These are phyloP conservation scores for Cichlasoma orientale DNA, from an alignment of 2,797 vertebrate genomes.

Conservation along the genomic window DNA sequence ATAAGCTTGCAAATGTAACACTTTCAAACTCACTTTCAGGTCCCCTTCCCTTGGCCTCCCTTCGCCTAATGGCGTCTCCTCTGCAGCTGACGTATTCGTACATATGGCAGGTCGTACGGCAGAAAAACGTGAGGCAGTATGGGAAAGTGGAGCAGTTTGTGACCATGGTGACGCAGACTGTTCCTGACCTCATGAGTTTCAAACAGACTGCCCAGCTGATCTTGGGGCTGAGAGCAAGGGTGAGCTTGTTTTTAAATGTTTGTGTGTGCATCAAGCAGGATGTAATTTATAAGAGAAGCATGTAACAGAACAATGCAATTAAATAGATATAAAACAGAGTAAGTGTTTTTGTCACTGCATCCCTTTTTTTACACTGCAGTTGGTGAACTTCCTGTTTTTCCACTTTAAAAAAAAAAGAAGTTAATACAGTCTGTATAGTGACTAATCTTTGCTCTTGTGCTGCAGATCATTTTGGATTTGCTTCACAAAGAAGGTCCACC, in stretches of 20 bases:
- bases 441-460: neutral
- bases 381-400: neutral
- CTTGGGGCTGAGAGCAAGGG: conserved; percentile 84
- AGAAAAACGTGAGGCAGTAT: conserved; percentile 75
- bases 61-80: conserved; percentile 75
- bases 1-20: neutral
- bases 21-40: conserved; percentile 42
- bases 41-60: conserved; percentile 70
- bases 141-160: conserved; percentile 83
- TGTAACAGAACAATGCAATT: neutral
- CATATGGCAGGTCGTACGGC: conserved; percentile 80
- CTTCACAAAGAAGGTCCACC: conserved; percentile 63
- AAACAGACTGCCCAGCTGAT: conserved; percentile 84
- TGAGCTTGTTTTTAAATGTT: conserved; percentile 36
- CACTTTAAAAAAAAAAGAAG: too few species aligned
- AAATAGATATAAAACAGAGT: neutral
- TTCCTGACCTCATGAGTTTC: conserved; percentile 80
- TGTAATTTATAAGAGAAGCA: neutral
- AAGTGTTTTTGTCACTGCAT: neutral
- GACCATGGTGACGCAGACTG: conserved; percentile 74
- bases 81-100: conserved; percentile 82
- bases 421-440: neutral
- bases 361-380: neutral
- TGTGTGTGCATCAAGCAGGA: neutral
- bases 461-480: conserved; percentile 75